phyloP scores from a whole-genome alignment of 2,797 vertebrate species.

The Arctocebus calabarensis region DNA sequence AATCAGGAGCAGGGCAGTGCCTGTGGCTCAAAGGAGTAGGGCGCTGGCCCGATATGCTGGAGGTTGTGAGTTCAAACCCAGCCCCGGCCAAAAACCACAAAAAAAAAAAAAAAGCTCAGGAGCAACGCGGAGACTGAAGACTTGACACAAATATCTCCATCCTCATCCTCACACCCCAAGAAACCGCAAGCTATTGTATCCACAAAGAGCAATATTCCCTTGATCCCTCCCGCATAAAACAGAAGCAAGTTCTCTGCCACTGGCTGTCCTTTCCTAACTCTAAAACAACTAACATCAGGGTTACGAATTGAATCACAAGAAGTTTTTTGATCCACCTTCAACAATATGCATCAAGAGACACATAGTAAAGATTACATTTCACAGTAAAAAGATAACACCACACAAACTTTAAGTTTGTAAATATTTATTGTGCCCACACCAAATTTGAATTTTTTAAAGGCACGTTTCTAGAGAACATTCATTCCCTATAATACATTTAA shows the following conservation, averaged over 20 bases:
- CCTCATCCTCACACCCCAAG: background rate
- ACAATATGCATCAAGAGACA: background rate
- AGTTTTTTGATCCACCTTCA: background rate
- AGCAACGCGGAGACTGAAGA: background rate
- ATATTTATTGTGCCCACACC: background rate
- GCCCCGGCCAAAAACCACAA: too few species aligned
- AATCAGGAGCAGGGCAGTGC: too few species aligned
- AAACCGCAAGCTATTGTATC: background rate
- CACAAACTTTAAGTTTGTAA: background rate
- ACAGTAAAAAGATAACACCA: slow-evolving; percentile 4
- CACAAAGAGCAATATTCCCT: background rate
- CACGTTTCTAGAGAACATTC: slow-evolving; percentile 12
- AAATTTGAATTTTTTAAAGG: background rate
- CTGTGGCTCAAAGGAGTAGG: too few species aligned
- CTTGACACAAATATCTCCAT: background rate
- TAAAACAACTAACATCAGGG: background rate
- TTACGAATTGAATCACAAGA: background rate
- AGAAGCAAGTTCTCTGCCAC: background rate
- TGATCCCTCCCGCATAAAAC: background rate
- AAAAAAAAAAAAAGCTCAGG: background rate
- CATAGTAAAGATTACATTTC: background rate
- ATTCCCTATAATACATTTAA: background rate
- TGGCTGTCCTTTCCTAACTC: background rate
- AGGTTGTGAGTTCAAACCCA: too few species aligned
- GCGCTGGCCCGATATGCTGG: too few species aligned